Evolutionary conservation across 2,797 vertebrate genomes (phyloP).

Genomic region (Bufotes viridis): DNA sequence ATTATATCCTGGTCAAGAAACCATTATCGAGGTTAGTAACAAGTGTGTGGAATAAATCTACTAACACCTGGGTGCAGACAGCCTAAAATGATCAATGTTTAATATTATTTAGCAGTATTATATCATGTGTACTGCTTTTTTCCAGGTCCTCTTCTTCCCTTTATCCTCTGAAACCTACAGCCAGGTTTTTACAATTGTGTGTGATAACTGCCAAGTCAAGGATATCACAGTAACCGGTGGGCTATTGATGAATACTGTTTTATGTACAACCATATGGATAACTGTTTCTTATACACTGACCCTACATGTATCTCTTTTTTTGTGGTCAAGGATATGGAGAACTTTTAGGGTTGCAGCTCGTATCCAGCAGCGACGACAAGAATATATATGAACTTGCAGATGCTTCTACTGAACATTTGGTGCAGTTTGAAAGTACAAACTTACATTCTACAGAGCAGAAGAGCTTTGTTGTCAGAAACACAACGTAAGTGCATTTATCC

Average conservation of each 20-base stretch:
- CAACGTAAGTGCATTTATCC: constrained; percentile 76
- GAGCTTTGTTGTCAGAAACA: constrained; percentile 82
- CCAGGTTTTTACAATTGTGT: constrained; percentile 80
- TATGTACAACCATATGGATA: not conserved
- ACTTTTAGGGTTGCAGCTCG: constrained; percentile 80
- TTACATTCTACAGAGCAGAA: constrained; percentile 74
- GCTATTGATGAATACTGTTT: constrained; percentile 38
- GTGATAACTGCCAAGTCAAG: constrained; percentile 88
- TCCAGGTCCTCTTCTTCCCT: constrained; percentile 90
- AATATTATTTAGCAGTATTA: too few species aligned
- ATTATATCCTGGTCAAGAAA: constrained; percentile 80
- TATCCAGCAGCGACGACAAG: constrained; percentile 78
- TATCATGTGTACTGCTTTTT: not conserved
- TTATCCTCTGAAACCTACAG: constrained; percentile 70
- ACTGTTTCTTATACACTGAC: not conserved
- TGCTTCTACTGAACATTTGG: constrained; percentile 79
- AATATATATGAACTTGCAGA: constrained; percentile 78
- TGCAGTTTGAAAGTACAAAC: constrained; percentile 83
- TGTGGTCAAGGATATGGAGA: constrained; percentile 81
- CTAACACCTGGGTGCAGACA: not conserved
- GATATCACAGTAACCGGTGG: constrained; percentile 86
- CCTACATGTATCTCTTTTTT: constrained; percentile 10
- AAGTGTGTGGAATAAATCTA: not conserved
- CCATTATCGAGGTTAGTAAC: constrained; percentile 81
- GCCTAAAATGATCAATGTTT: not conserved